These are phyloP conservation scores for Grantiella picta DNA, from an alignment of 2,113 vertebrate species.

Conservation along the genomic window DNA sequence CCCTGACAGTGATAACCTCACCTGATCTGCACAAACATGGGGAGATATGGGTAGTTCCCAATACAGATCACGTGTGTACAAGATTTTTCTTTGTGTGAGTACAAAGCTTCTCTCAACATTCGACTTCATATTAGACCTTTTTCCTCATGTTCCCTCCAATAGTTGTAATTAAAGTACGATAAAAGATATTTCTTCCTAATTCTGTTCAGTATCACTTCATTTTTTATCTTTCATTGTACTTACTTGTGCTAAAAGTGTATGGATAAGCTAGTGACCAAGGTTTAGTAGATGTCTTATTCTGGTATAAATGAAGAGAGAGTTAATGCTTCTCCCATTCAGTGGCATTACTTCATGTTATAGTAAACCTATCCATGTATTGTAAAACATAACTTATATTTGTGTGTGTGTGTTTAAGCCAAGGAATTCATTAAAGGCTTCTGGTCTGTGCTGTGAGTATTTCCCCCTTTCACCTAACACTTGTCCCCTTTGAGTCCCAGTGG, in stretches of 20 bases:
- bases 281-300: not conserved
- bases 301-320: not conserved
- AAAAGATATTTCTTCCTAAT: not conserved
- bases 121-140: not conserved
- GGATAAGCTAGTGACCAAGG: not conserved
- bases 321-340: not conserved
- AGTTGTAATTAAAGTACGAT: not conserved
- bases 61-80: slow-evolving; percentile 89
- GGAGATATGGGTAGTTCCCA: slow-evolving; percentile 91
- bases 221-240: not conserved
- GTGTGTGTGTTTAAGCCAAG: not conserved
- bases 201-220: not conserved
- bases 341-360: not conserved
- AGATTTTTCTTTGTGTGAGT: slow-evolving; percentile 95
- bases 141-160: not conserved
- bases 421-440: not conserved
- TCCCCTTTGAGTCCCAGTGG: not conserved
- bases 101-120: not conserved
- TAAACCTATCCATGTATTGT: not conserved
- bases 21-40: slow-evolving; percentile 91
- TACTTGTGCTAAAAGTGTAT: not conserved
- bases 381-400: not conserved
- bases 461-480: not conserved
- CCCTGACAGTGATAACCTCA: slow-evolving; percentile 83
- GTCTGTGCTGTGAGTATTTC: not conserved